Conservation (phyloP, 2,113 vertebrate species). For the Cyphomyrus plagiostoma region DNA sequence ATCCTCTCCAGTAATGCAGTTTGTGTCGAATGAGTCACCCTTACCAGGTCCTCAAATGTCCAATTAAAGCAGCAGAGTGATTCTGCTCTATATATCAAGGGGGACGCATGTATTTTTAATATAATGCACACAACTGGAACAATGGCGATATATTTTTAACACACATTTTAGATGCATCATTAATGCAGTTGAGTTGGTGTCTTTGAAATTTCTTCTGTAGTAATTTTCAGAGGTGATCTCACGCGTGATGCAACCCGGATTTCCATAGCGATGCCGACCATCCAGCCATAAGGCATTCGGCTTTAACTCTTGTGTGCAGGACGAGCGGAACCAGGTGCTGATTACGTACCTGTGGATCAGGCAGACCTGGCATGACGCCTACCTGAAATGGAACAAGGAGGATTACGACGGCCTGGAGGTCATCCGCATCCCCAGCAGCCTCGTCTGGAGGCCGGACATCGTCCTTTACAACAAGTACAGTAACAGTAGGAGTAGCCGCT, state of each 20-base stretch:
- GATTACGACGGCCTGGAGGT: constrained; percentile 89
- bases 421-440: constrained; percentile 88
- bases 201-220: neutral
- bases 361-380: constrained; percentile 89
- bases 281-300: neutral
- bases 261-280: neutral
- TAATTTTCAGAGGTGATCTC: neutral
- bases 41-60: constrained; percentile 20
- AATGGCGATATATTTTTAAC: neutral
- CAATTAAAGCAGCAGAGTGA: constrained; percentile 1
- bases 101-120: neutral
- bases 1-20: neutral
- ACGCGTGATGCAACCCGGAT: neutral
- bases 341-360: constrained; percentile 93
- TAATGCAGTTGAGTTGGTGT: neutral
- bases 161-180: neutral
- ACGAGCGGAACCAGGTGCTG: constrained; percentile 93
- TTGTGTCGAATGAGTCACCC: constrained; percentile 15
- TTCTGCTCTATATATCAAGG: neutral
- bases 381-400: constrained; percentile 87
- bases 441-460: constrained; percentile 94
- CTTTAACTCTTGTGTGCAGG: constrained; percentile 54
- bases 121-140: neutral
- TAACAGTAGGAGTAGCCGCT: constrained; percentile 38
- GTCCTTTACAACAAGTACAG: constrained; percentile 95